Evolutionary conservation across 2,888 invertebrate species (phyloP).

Genomic region (Drosophila seclusa): DNA sequence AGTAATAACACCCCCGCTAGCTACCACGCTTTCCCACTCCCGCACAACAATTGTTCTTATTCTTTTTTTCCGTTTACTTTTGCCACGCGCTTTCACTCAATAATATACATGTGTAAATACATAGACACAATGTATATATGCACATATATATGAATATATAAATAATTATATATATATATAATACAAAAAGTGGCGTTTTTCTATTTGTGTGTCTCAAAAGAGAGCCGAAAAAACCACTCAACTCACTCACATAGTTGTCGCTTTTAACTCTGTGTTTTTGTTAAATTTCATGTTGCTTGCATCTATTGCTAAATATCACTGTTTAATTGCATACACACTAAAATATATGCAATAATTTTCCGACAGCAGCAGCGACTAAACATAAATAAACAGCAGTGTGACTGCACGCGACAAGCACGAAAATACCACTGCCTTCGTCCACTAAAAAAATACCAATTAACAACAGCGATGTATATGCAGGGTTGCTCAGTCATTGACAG

Average conservation of each 20-base stretch:
- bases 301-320: constrained; percentile 24
- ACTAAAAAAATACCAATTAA: constrained; percentile 11
- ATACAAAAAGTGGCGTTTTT: constrained; percentile 51
- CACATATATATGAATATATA: constrained; percentile 9
- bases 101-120: constrained; percentile 41
- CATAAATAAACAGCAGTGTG: constrained; percentile 67
- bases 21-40: constrained; percentile 3
- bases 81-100: constrained; percentile 60
- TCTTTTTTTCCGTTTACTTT: constrained; percentile 41
- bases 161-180: constrained; percentile 8
- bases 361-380: constrained; percentile 50
- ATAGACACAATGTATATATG: constrained; percentile 6
- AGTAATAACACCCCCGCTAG: constrained; percentile 53
- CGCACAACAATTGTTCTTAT: constrained; percentile 10
- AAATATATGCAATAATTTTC: constrained; percentile 50
- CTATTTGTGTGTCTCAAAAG: constrained; percentile 57
- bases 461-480: not conserved
- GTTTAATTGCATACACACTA: constrained; percentile 33
- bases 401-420: constrained; percentile 12
- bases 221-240: constrained; percentile 19
- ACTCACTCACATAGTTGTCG: constrained; percentile 16
- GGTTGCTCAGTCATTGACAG: not conserved
- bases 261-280: not conserved
- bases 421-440: constrained; percentile 8
- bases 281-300: not conserved